These are phyloP conservation scores for Eleutherodactylus coqui DNA, from an alignment of 2,797 vertebrate genomes.

Conservation along the genomic window DNA sequence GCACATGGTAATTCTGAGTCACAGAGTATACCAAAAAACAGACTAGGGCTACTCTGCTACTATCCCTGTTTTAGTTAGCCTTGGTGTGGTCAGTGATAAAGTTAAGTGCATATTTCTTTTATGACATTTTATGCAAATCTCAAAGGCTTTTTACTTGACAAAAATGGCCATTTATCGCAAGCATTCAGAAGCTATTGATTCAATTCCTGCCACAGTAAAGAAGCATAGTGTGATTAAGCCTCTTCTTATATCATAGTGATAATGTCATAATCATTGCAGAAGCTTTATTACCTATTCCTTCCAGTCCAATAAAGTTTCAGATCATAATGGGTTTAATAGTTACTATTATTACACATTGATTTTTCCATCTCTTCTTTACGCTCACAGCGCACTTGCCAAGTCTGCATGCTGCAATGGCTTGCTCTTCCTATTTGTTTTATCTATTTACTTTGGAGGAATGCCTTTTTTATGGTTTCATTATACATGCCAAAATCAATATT, in stretches of 20 bases:
- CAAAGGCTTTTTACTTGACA: constrained; percentile 1
- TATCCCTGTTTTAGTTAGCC: not conserved
- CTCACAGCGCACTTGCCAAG: constrained; percentile 58
- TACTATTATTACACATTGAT: constrained; percentile 67
- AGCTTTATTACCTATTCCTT: constrained; percentile 58
- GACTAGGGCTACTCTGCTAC: not conserved
- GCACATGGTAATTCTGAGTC: no score
- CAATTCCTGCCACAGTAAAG: not conserved
- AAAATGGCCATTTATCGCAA: constrained; percentile 65
- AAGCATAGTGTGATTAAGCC: constrained; percentile 57
- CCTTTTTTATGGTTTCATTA: constrained; percentile 59
- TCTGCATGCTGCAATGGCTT: constrained; percentile 51
- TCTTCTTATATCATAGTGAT: constrained; percentile 70
- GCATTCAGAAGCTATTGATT: constrained; percentile 69
- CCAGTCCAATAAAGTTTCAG: constrained; percentile 65
- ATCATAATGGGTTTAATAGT: constrained; percentile 66
- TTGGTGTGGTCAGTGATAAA: not conserved
- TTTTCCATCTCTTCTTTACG: constrained; percentile 65
- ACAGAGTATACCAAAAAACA: not conserved
- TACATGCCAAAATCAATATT: constrained; percentile 64
- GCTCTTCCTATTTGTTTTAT: constrained; percentile 58
- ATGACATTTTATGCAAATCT: constrained; percentile 7
- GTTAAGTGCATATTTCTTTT: not conserved
- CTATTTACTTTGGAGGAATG: constrained; percentile 64
- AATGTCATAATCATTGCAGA: constrained; percentile 67